Evolutionary conservation across 2,113 vertebrate species (phyloP).

Genomic region (Gallinago undulata): DNA sequence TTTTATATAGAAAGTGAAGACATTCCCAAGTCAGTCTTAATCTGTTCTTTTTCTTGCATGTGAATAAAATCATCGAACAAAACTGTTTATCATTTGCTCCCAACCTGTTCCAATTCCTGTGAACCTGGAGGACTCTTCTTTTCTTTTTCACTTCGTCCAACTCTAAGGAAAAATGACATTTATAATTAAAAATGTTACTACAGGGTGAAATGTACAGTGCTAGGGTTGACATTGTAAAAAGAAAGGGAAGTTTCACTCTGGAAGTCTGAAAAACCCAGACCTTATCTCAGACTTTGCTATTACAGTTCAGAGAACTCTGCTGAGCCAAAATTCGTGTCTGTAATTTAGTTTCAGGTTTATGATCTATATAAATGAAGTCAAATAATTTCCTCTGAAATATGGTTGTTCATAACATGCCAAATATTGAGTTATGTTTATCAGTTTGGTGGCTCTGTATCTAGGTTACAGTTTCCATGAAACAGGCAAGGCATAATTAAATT

Average conservation of each 20-base stretch:
- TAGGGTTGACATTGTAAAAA: neutral
- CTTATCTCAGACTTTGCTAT: constrained; percentile 10
- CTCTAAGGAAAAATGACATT: neutral
- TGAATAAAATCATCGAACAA: neutral
- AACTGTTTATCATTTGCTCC: neutral
- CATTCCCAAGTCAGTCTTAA: neutral
- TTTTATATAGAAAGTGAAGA: neutral
- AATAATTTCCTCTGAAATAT: constrained; percentile 39
- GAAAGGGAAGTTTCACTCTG: neutral
- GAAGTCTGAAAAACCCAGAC: neutral
- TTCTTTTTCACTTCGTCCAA: neutral
- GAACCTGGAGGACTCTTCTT: neutral
- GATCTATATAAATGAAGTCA: constrained; percentile 19
- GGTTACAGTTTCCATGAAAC: constrained; percentile 46
- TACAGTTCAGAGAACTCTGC: neutral
- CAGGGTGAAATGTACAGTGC: neutral
- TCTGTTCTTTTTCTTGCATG: neutral
- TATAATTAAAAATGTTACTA: neutral
- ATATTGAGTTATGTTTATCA: constrained; percentile 41
- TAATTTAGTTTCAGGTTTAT: constrained; percentile 31
- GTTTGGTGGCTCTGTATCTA: neutral
- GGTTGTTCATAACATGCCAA: constrained; percentile 27
- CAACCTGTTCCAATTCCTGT: neutral
- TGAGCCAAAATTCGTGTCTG: neutral
- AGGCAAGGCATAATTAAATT: constrained; percentile 42